A percentile compares a stretch with the other conserved stretches of the same genome.
Evolutionary conservation across 2,797 vertebrate genomes (phyloP).

Genomic region (Sebastes aleutianus): DNA sequence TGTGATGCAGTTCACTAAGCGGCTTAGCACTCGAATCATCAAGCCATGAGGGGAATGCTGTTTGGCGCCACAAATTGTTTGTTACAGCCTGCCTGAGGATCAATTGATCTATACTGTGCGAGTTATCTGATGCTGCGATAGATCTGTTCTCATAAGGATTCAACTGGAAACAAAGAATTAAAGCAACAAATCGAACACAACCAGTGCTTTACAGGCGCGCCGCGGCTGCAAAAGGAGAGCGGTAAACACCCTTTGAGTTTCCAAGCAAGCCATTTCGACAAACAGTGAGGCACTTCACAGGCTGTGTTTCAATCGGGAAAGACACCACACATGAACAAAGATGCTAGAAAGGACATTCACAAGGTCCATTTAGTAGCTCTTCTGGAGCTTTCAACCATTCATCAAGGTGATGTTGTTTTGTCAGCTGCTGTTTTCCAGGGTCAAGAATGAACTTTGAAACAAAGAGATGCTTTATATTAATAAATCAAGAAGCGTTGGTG

Average conservation of each 20-base stretch:
- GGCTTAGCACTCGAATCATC: constrained; percentile 59
- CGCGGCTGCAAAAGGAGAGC: background rate
- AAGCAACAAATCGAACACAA: constrained; percentile 46
- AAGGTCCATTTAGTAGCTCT: background rate
- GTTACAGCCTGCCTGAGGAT: constrained; percentile 46
- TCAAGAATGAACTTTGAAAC: background rate
- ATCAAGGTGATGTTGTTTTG: background rate
- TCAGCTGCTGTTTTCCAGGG: background rate
- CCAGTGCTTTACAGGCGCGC: background rate
- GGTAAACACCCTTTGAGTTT: constrained; percentile 12
- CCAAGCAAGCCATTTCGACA: background rate
- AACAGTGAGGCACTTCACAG: background rate
- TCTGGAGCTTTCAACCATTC: background rate
- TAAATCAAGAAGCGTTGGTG: background rate
- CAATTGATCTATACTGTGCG: constrained; percentile 56
- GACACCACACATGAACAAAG: background rate
- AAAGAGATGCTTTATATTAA: background rate
- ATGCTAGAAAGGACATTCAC: background rate
- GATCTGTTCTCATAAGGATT: constrained; percentile 42
- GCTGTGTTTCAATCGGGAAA: background rate
- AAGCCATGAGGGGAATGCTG: constrained; percentile 46
- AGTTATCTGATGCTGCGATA: constrained; percentile 50
- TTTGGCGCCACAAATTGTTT: constrained; percentile 44
- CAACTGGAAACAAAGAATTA: constrained; percentile 48
- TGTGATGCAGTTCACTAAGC: constrained; percentile 54